Conservation (phyloP, 2,797 vertebrate species). For the Ibycter americanus region DNA sequence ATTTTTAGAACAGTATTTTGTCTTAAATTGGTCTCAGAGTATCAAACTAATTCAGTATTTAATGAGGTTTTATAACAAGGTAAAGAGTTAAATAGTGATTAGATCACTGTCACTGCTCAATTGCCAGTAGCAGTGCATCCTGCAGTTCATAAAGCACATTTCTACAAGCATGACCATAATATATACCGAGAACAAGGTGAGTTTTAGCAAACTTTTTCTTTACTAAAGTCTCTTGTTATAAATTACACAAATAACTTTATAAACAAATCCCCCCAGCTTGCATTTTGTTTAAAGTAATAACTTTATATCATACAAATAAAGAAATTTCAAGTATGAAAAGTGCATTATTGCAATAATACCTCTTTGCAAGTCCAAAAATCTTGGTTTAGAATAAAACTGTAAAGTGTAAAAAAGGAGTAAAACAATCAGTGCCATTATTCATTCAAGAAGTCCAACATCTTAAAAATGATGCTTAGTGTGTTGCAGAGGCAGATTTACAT, state of each 20-base stretch:
- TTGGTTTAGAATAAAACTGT: conserved; percentile 98
- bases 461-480: conserved; percentile 74
- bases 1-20: background rate
- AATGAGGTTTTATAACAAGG: background rate
- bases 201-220: conserved; percentile 77
- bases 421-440: conserved; percentile 80
- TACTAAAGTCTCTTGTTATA: conserved; percentile 83
- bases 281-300: conserved; percentile 82
- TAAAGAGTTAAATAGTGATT: background rate
- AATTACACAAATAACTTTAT: conserved; percentile 82
- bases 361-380: conserved; percentile 97
- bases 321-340: conserved; percentile 98
- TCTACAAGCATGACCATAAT: background rate
- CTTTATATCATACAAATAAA: conserved; percentile 84
- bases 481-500: conserved; percentile 75
- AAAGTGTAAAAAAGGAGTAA: conserved; percentile 83
- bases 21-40: background rate
- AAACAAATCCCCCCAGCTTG: conserved; percentile 77
- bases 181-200: conserved; percentile 70
- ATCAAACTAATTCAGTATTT: background rate
- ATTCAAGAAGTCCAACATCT: conserved; percentile 76
- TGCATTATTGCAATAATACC: conserved; percentile 99
- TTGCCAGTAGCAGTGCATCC: background rate
- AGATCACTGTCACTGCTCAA: background rate
- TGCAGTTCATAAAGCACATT: background rate